These are phyloP conservation scores for Solen grandis DNA, from an alignment of 1,140 invertebrate species.

Conservation along the genomic window DNA sequence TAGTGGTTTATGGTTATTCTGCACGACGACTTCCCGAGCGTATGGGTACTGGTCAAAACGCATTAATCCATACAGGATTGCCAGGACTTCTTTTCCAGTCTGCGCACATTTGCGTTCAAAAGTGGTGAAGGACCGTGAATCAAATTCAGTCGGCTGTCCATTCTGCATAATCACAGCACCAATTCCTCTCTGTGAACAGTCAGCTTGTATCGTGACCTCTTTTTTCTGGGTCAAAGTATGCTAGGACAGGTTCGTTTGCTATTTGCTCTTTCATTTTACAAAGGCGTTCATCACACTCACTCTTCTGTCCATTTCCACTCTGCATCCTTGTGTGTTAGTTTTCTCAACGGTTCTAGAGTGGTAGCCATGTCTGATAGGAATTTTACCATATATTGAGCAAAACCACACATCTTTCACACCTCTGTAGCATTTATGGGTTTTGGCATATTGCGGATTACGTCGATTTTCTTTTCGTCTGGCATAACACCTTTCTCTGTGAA, in stretches of 20 bases:
- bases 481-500: not conserved
- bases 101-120: slow-evolving; percentile 81
- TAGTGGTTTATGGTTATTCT: slow-evolving; percentile 78
- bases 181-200: slow-evolving; percentile 65
- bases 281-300: slow-evolving; percentile 72
- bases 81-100: slow-evolving; percentile 81
- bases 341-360: slow-evolving; percentile 58
- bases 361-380: slow-evolving; percentile 59
- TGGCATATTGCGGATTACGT: not conserved
- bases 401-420: slow-evolving; percentile 18
- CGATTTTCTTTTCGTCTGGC: not conserved
- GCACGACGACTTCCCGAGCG: slow-evolving; percentile 66
- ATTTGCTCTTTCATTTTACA: slow-evolving; percentile 57
- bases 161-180: no score
- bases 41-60: slow-evolving; percentile 65
- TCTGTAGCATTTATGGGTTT: not conserved
- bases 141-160: no score
- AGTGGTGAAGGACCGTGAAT: no score
- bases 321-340: slow-evolving; percentile 64
- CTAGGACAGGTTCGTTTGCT: slow-evolving; percentile 53
- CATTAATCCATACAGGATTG: slow-evolving; percentile 80
- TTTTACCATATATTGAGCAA: slow-evolving; percentile 60
- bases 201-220: slow-evolving; percentile 57
- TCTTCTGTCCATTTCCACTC: slow-evolving; percentile 23
- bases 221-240: slow-evolving; percentile 60